Evolutionary conservation across 2,113 vertebrate species (phyloP), one percentile per base, ranked within the genome.

Genomic region (Notarius lentiginosus): DNA sequence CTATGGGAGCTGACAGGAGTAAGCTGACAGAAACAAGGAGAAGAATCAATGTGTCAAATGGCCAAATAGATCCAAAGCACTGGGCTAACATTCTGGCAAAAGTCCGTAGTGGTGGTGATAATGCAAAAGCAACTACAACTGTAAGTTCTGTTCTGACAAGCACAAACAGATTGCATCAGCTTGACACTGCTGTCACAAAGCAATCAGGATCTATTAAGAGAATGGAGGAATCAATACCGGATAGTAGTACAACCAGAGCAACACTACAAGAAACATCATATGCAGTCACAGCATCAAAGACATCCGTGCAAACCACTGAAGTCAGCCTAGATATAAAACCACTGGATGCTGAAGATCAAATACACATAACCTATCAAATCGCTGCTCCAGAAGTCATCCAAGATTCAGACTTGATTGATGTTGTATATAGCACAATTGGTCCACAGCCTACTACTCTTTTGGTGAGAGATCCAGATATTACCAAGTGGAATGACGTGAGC

Each of bases 31-130:
- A 96, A 14, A 94, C 92, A 65, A 91, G 95, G 20, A 95, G 97
- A 20, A 96, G 96, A 87, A 86, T 95, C 24, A 94, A 95, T 61
- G 51, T 96, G 90, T 94, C 96, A 8, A 97, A 92, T 86, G 96
- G 95, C 24, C 96, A 97, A 87, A 97, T 98, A 85, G 96, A 96
- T 88, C 97, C 97, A 0, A 91, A 96, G 72, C 97, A 92, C 1
- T 99, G 97, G 97, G 97, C 97, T 0, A 94, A 96, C 24, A 98
- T 98, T 92, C 90, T 99, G 87, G 96, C 97, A 30, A 96, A 97
- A 65, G 96, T 99, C 1, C 96, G 97, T 9, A 83, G 49, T 47
- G 94, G 96, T 15, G 95, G 91, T 87, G 96, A 92, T 17, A 2
- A 88, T 89, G 88, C 91, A 5, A 96, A 89, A 90, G 88, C 87